Base-by-base conservation (phyloP, 2,888 invertebrate species). In the Neoaliturus tenellus region DNA sequence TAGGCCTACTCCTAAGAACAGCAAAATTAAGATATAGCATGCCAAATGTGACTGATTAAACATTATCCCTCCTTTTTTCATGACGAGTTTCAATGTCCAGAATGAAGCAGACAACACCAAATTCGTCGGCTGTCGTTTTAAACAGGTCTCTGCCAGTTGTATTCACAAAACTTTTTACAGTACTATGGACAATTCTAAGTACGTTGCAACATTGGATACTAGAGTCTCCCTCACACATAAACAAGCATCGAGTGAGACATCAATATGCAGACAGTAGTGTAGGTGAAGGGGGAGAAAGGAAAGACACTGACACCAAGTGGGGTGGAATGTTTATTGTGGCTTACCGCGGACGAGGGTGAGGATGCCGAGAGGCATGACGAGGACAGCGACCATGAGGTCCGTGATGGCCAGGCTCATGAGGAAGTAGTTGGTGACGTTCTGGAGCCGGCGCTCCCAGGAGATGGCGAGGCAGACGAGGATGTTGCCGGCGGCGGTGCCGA, bases 341-440 rank as follows among this genome's bases (percentile, higher is more conserved):
- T 94, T 91, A 97, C 97, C 97, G 92, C 94, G 92, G 20, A 96
- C 94, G 84, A 97, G 91, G 6, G 96, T 96, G 86, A 97, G 91
- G 88, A 97, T 97, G 80, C 98, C 97, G 86, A 98, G 92, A 0
- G 99, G 99, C 99, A 99, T 99, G 86, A 99, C 99, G 87, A 98
- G 92, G 31, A 98, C 93, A 62, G 98, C 98, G 0, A 99, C 98
- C 92, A 99, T 95, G 75, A 98, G 93, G 91, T 99, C 99, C 17
- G 98, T 98, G 87, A 98, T 96, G 81, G 98, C 98, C 89, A 99
- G 91, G 5, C 98, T 98, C 95, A 98, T 96, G 89, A 99, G 93
- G 90, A 99, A 99, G 91, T 98, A 98, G 91, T 99, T 99, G 89
- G 98, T 99, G 85, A 98, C 98, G 92, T 98, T 99, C 91, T 99